These are phyloP conservation scores for Pangasius macronema DNA, from an alignment of 2,797 vertebrate species.

Conservation along the genomic window DNA sequence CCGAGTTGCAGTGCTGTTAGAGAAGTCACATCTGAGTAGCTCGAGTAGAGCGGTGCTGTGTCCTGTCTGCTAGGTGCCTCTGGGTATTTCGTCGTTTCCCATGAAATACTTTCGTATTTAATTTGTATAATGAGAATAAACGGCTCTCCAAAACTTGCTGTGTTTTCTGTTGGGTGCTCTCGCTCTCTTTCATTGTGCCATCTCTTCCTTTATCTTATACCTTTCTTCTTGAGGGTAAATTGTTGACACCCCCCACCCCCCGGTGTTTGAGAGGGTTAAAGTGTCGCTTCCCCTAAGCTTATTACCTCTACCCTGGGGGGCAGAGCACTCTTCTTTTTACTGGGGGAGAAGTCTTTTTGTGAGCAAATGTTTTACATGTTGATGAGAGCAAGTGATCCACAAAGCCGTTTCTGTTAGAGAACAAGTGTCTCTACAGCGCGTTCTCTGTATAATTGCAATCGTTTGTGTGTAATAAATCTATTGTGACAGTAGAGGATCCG, in stretches of 20 bases:
- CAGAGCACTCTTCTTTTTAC: no score
- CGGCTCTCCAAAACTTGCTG: background rate
- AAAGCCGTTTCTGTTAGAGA: constrained; percentile 43
- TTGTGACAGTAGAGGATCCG: constrained; percentile 33
- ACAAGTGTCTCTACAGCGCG: constrained; percentile 23
- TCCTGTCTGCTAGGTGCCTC: background rate
- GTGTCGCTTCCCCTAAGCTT: constrained; percentile 33
- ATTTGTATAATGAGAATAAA: background rate
- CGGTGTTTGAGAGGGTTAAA: constrained; percentile 8
- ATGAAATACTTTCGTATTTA: background rate
- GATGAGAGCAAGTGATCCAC: constrained; percentile 29
- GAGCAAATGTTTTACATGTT: constrained; percentile 53
- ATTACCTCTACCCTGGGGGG: constrained; percentile 39
- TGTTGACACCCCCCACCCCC: no score
- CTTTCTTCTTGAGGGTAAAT: constrained; percentile 49
- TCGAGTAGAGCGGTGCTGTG: background rate
- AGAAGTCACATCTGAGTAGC: background rate
- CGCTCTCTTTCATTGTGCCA: constrained; percentile 5
- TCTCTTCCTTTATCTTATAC: constrained; percentile 53
- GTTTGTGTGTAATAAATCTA: constrained; percentile 6
- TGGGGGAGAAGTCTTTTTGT: background rate
- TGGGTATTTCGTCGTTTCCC: background rate
- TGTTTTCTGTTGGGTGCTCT: background rate
- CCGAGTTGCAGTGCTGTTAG: background rate
- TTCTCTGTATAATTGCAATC: background rate